These are phyloP conservation scores for Petrosia ficiformis DNA, from an alignment of 37 sponge, comb jelly and placozoan species.

Conservation along the genomic window DNA sequence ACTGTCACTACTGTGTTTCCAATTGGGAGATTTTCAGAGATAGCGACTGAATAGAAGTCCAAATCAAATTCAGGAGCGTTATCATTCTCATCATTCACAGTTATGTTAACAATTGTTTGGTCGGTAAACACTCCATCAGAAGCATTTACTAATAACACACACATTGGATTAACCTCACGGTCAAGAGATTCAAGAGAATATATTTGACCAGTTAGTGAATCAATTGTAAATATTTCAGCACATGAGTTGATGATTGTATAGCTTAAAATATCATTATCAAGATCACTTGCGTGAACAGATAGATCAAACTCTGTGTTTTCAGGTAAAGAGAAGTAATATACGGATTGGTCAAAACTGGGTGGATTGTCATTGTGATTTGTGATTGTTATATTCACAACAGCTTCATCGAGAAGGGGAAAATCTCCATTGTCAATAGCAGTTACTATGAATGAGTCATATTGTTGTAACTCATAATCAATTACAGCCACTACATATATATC, in stretches of 20 bases:
- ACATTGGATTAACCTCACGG: background rate
- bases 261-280: slow-evolving; percentile 1
- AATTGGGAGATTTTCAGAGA: slow-evolving; percentile 42
- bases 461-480: slow-evolving; percentile 40
- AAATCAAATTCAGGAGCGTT: slow-evolving; percentile 49
- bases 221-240: background rate
- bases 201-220: slow-evolving; percentile 15
- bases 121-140: background rate
- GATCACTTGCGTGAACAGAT: background rate
- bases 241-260: slow-evolving; percentile 1
- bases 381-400: slow-evolving; percentile 30
- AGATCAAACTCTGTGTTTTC: slow-evolving; percentile 4
- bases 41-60: slow-evolving; percentile 27
- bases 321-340: background rate
- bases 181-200: slow-evolving; percentile 4
- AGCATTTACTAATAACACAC: background rate
- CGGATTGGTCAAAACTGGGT: slow-evolving; percentile 31
- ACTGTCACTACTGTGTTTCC: slow-evolving; percentile 38
- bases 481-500: slow-evolving; percentile 1
- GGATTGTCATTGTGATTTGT: slow-evolving; percentile 62
- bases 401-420: background rate
- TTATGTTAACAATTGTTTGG: slow-evolving; percentile 4
- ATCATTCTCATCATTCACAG: slow-evolving; percentile 22
- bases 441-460: slow-evolving; percentile 13
- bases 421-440: slow-evolving; percentile 17